Evolutionary conservation across 2,113 vertebrate genomes (phyloP), one percentile per base, ranked within the genome.

Genomic region (Vidua chalybeata): DNA sequence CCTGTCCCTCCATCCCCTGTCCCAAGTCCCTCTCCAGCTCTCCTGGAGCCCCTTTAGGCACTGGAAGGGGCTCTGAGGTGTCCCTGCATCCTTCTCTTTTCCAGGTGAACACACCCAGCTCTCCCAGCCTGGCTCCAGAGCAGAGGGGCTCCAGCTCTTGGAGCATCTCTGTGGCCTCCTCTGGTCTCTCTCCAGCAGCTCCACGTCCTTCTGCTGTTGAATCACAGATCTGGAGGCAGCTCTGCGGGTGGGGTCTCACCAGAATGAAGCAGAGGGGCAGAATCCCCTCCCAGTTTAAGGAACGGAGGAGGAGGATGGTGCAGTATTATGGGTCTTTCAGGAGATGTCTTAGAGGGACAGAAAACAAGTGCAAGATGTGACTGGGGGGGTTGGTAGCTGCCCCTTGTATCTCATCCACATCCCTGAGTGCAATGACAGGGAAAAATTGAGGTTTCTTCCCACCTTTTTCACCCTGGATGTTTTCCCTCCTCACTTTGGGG

Each of bases 101-200:
- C 59, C 22, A 66, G 15, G 18, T 9, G 45, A 58, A 0, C 33
- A 33, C 14, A 5, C 4, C n/a, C 71, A 62, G 26, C 30, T 76
- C 48, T 55, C 71, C 14, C 63, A 83, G 48, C 19, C 33, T 39
- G 33, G 5, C 14, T 48, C 30, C 54, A 54, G 24, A 82, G 28
- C 46, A 75, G 39, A 75, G 78, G 39, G 14, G 30, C n/a, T 82
- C 39, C 79, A 83, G 45, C 24, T 61, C 24, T 46, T 1, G 3
- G 39, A 68, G 16, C 46, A 75, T 0, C 20, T 61, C 46, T 0
- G 0, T 15, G 55, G 26, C 4, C 8, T 55, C 48, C 11, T 83
- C 62, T 76, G 62, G 30, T 6, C 10, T 55, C 3, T 0, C 9
- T 48, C 55, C 43, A 67, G 22, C 18, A 24, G 54, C 3, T 68